Percentiles rank a stretch among this genome's conserved stretches.
phyloP scores from a whole-genome alignment of 2,797 vertebrate genomes.

The Sarcoramphus papa region DNA sequence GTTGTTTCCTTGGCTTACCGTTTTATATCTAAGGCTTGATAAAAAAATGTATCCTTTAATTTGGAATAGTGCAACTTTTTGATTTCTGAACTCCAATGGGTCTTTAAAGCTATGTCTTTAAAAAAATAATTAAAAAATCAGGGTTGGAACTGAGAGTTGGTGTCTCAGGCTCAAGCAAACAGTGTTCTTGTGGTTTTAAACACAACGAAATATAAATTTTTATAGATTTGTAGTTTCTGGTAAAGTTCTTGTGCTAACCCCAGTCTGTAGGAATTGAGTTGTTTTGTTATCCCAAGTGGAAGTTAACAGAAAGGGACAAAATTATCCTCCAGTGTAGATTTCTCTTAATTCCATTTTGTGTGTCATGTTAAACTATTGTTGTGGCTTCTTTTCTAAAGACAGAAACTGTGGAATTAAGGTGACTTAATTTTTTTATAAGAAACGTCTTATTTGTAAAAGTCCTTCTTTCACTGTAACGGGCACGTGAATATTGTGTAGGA shows the following conservation, averaged over 20 bases:
- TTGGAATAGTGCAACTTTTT: constrained; percentile 70
- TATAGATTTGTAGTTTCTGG: constrained; percentile 76
- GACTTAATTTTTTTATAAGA: constrained; percentile 80
- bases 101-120: constrained; percentile 72
- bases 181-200: constrained; percentile 75
- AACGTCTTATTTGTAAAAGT: constrained; percentile 91
- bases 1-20: constrained; percentile 74
- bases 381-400: constrained; percentile 80
- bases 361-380: constrained; percentile 73
- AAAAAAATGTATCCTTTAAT: constrained; percentile 68
- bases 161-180: constrained; percentile 76
- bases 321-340: constrained; percentile 72
- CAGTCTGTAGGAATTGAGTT: constrained; percentile 72
- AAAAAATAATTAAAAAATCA: constrained; percentile 70
- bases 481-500: constrained; percentile 89
- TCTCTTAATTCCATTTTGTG: constrained; percentile 87
- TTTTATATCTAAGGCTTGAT: constrained; percentile 79
- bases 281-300: constrained; percentile 70
- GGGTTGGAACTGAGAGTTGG: constrained; percentile 76
- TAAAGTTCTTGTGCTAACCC: constrained; percentile 74
- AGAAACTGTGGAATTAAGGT: constrained; percentile 79
- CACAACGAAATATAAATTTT: constrained; percentile 65
- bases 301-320: constrained; percentile 60
- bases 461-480: constrained; percentile 85
- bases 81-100: constrained; percentile 72